Conservation (phyloP, 2,113 vertebrate species). For the Dasyurus viverrinus region DNA sequence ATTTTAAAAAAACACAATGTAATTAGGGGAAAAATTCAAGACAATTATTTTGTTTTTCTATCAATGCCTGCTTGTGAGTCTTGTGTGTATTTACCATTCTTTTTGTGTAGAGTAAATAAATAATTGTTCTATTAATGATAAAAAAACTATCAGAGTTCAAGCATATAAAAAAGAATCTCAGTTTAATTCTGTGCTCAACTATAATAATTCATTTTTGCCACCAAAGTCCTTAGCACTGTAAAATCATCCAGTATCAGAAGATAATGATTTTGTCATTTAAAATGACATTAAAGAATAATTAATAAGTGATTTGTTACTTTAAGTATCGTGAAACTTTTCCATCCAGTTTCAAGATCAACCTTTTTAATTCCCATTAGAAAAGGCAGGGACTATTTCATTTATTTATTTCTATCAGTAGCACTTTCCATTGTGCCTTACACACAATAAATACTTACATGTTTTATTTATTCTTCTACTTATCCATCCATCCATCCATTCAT, state of each 20-base stretch:
- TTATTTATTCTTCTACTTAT: neutral
- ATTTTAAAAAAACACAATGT: neutral
- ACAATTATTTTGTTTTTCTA: neutral
- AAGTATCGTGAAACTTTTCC: neutral
- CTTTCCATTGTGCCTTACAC: neutral
- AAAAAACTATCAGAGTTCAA: too few species aligned
- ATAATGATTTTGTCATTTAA: neutral
- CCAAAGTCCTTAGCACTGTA: neutral
- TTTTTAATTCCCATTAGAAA: neutral
- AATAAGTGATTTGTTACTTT: neutral
- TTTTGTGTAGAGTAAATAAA: neutral
- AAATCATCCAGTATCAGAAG: neutral
- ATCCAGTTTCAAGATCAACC: neutral
- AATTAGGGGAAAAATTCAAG: neutral
- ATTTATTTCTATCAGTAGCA: neutral
- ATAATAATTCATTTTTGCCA: neutral
- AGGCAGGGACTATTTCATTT: neutral
- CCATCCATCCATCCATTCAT: too few species aligned
- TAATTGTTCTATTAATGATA: neutral
- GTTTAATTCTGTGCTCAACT: neutral
- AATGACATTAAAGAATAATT: neutral
- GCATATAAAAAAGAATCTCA: neutral
- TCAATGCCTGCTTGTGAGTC: neutral
- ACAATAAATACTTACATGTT: neutral
- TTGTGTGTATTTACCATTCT: too few species aligned